Evolutionary conservation across 2,888 invertebrate species (phyloP).

Genomic region (Metellina segmentata): DNA sequence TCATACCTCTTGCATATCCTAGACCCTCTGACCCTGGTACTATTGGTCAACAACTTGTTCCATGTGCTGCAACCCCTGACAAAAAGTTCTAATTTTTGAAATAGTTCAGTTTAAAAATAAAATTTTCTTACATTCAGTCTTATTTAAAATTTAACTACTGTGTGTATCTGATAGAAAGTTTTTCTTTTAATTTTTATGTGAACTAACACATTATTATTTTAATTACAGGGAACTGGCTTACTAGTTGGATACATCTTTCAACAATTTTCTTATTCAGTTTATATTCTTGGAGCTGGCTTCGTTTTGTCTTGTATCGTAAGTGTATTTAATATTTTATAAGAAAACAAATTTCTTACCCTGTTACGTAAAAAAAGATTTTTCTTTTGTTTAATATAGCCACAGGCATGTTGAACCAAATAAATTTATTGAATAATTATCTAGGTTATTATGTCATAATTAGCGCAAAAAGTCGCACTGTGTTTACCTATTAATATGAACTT

Average conservation of each 20-base stretch:
- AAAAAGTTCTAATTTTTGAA: too few relatives aligned
- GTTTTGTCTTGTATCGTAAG: slow-evolving; percentile 90
- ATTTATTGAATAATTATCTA: not conserved
- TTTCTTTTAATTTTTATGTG: not conserved
- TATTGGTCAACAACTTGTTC: too few relatives aligned
- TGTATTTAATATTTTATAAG: slow-evolving; percentile 69
- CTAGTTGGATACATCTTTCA: slow-evolving; percentile 96
- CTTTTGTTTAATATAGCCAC: not conserved
- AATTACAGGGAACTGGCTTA: slow-evolving; percentile 88
- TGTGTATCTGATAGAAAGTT: not conserved
- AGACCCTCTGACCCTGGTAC: too few relatives aligned
- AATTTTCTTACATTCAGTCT: not conserved
- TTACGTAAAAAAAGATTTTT: not conserved
- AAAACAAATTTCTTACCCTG: too few relatives aligned
- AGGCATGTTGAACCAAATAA: too few relatives aligned
- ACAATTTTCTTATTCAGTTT: slow-evolving; percentile 97
- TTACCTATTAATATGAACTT: too few relatives aligned
- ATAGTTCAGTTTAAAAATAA: too few relatives aligned
- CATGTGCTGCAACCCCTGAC: too few relatives aligned
- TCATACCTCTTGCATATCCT: too few relatives aligned
- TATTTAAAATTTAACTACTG: not conserved
- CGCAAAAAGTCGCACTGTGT: too few relatives aligned
- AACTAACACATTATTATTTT: not conserved
- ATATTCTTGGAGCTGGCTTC: slow-evolving; percentile 95
- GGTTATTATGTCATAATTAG: not conserved